Base-by-base conservation (phyloP, 2,797 vertebrate genomes). In the Xenentodon cancila region DNA sequence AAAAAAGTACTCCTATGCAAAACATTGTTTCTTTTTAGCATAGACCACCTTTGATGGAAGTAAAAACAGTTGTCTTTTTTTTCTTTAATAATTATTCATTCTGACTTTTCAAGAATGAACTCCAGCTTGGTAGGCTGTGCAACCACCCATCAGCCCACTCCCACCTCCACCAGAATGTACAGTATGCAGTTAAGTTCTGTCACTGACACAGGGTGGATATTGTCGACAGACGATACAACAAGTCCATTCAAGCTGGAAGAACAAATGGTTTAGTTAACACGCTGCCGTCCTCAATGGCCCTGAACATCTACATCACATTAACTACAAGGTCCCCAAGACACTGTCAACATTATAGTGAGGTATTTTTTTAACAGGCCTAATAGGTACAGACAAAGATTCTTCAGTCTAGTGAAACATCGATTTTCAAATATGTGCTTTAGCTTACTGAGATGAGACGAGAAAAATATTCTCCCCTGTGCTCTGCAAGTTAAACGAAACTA, bases 161-260 rank as follows among this genome's bases (percentile, higher is more conserved):
- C 59, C 57, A 9, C 84, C 75, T 79, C 58, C 77, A 40, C 37
- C 68, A 84, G 84, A 87, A 88, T 82, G 79, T 69, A 77, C 79
- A 77, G 75, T 69, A 76, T 84, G 82, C 54, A 0, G 25, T 48
- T 8, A 8, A 37, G 55, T 52, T 12, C 45, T 5, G 50, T 68
- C 67, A 34, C 56, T 1, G 22, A 57, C 27, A 88, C 83, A 90
- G 79, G 79, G 76, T 56, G 65, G 53, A 68, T 53, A 79, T 64
- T 88, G 80, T 86, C 19, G 64, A 73, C 53, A 15, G 60, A 58
- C 4, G 22, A 64, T n/a, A 85, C 78, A 88, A 84, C 70, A 44
- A 30, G 27, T 60, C 63, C 66, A 84, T 88, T 90, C 71, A 88
- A 63, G 21, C 46, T 15, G 8, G 48, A 60, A 77, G 83, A 79